Evolutionary conservation across 23 tunicate species (phyloP).

Genomic region (Diplosoma virens): DNA sequence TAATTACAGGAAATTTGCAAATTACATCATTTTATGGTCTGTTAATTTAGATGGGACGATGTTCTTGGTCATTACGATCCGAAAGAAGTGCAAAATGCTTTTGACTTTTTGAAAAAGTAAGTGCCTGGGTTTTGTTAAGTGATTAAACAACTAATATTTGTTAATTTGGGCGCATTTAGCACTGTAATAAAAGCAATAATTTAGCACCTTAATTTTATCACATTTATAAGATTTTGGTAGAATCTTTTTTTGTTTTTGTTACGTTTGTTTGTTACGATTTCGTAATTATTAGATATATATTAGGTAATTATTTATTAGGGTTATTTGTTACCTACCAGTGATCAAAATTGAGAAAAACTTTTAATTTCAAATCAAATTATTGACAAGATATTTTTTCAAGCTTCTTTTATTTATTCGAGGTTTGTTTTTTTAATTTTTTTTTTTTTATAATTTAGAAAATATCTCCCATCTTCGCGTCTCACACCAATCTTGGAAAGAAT

Average conservation of each 20-base stretch:
- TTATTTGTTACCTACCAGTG: no score
- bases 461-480: conserved; percentile 19
- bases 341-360: no score
- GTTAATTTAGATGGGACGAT: conserved; percentile 13
- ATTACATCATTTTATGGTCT: not conserved
- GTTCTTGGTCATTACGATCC: conserved; percentile 7
- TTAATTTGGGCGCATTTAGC: no score
- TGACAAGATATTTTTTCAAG: not conserved
- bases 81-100: not conserved
- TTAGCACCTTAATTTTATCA: no score
- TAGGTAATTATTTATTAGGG: no score
- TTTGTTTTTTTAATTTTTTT: not conserved
- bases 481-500: conserved; percentile 21
- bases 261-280: no score
- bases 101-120: conserved; percentile 6
- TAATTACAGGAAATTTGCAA: no score
- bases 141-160: no score
- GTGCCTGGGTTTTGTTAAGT: not conserved
- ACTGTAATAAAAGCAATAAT: no score
- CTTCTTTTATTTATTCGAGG: not conserved
- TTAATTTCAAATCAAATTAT: not conserved
- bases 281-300: no score
- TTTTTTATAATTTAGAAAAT: conserved; percentile 9
- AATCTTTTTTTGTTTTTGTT: no score
- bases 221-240: no score